Base-by-base conservation (phyloP, 2,888 invertebrate species). In the Pandemis cinnamomeana region DNA sequence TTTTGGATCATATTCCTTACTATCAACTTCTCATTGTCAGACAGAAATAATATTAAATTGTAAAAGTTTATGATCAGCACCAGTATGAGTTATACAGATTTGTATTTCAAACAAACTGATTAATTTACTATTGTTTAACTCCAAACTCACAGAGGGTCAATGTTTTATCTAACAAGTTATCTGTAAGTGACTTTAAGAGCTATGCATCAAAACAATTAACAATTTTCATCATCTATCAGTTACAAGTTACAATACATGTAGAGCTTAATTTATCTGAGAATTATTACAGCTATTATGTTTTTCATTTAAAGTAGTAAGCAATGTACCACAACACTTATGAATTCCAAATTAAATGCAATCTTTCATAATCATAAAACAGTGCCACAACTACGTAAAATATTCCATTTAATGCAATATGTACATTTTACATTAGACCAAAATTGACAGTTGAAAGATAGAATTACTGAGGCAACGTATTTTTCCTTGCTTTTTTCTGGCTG, bases 381-480 rank as follows among this genome's bases (percentile, higher is more conserved):
- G 63, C 69, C 63, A 74, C 51, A 66, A 55, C 70, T 68, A 71
- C 48, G 36, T 63, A 69, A 71, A 64, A 68, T 75, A 76, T 66
- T 46, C 74, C 68, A 62, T 67, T 46, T 71, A 74, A 69, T 71
- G 71, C 55, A 74, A 64, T 75, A 76, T 76, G 72, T 76, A 72
- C 72, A 76, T 48, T 71, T 67, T 70, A 36, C 27, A 36, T 36
- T 36, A 55, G 7, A 55, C 20, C 15, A 3, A 20, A 20, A 55
- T 4, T 55, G 53, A 55, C 7, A 7, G 8, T 55, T 51, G 51
- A 51, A 51, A 55, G 53, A 8, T 8, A 55, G 20, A 55, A 15
- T 60, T 60, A 60, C 6, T 36, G 10, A 3, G 36, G 36, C 36
- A 36, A 55, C 2, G 15, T 53, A 7, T 53, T 53, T 7, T 53